Conservation (phyloP, 2,888 invertebrate genomes). For the Erpobdella octoculata region DNA sequence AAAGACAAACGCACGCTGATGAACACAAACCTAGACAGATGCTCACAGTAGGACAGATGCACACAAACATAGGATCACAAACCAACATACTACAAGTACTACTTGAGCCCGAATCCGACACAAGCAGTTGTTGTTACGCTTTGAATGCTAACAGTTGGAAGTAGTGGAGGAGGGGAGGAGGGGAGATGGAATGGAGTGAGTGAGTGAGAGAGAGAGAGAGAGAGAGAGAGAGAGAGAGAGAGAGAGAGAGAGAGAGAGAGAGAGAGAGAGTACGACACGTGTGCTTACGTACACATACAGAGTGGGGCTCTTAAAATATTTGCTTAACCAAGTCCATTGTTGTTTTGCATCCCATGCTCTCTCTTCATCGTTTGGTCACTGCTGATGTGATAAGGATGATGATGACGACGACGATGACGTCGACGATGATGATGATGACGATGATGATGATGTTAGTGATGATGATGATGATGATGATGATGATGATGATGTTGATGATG, state of each 20-base stretch:
- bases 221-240: conserved; percentile 4
- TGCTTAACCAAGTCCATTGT: neutral
- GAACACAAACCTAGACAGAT: too few species aligned
- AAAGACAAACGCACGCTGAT: too few species aligned
- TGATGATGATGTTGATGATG: neutral
- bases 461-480: neutral
- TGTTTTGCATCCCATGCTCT: neutral
- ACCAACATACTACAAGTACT: neutral
- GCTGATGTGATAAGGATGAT: neutral
- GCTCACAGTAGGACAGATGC: too few species aligned
- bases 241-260: conserved; percentile 3
- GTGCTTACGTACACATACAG: too few species aligned
- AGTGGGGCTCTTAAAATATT: neutral
- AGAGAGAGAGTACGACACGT: neutral
- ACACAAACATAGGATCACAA: neutral
- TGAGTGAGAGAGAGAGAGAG: neutral
- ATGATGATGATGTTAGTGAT: neutral
- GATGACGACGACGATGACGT: neutral
- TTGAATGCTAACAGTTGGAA: neutral
- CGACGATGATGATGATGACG: neutral
- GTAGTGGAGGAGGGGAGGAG: neutral
- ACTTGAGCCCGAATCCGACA: neutral
- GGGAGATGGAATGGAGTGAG: neutral
- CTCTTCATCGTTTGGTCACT: neutral
- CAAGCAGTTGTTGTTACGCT: neutral